Evolutionary conservation across 2,797 vertebrate genomes (phyloP), one percentile per base, ranked within the genome.

Genomic region (Chelidonichthys spinosus): DNA sequence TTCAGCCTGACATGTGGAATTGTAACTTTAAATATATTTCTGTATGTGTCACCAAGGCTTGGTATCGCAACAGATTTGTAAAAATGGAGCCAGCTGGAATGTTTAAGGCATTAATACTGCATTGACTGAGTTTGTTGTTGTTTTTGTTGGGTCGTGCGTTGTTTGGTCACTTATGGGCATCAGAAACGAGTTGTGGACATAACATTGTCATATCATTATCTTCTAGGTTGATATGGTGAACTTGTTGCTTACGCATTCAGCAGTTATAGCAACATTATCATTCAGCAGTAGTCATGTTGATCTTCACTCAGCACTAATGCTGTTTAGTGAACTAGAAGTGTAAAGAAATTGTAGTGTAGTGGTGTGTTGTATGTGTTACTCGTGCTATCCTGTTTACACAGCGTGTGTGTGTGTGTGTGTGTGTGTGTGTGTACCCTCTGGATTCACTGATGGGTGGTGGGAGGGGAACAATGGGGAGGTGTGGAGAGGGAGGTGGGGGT

Each of bases 391-490:
- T 75, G 49, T 75, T 74, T 47, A 42, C 70, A 53, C 58, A 58
- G 49, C 50, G 50, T 33, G 55, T 18, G 18, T 17, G 43, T 67
- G 35, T 32, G 42, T 40, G 42, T 17, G 42, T 9, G 58, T 32
- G 46, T 61, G 52, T 25, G 17, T 37, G 7, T 15, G 50, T 47
- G 42, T 39, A 44, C 35, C 43, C 67, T 43, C 39, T 78, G 72
- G 67, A 63, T 58, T 50, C 52, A 62, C 35, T 40, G 50, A 53
- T 39, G 32, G 53, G 60, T 47, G 60, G 36, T 73, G 64, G 55
- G 69, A 62, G 52, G 61, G 58, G 66, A 50, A 47, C 66, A 73
- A 74, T 59, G 40, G 76, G 62, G 69, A 63, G 62, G 62, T 50
- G 61, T 52, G 7, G 55, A 42, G 42, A 11, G 15, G 61, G 68